phyloP scores from a whole-genome alignment of 1,140 invertebrate genomes.

The Zaprionus lachaisei region DNA sequence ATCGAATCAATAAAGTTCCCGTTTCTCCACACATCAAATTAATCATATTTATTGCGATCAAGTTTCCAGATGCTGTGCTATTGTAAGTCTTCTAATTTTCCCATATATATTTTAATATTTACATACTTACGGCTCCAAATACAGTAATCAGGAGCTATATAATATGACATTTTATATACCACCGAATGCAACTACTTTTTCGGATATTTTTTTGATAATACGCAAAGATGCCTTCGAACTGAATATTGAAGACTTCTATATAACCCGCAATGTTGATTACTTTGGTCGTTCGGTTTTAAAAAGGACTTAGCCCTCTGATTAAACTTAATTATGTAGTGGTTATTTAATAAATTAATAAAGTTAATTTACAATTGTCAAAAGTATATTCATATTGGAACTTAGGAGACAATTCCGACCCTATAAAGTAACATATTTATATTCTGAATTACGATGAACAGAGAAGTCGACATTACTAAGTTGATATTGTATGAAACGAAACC shows the following conservation, averaged over 20 bases:
- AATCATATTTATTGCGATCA: slow-evolving; percentile 53
- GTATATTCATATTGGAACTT: too few species aligned
- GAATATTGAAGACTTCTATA: slow-evolving; percentile 67
- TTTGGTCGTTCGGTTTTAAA: slow-evolving; percentile 22
- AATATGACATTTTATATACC: slow-evolving; percentile 50
- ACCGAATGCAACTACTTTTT: slow-evolving; percentile 30
- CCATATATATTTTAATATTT: not conserved
- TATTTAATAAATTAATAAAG: not conserved
- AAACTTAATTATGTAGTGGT: not conserved
- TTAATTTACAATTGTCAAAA: too few species aligned
- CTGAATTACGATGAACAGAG: too few species aligned
- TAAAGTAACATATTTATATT: too few species aligned
- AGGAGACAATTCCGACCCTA: too few species aligned
- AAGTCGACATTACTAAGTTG: too few species aligned
- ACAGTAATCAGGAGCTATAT: slow-evolving; percentile 24
- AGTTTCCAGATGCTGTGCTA: slow-evolving; percentile 55
- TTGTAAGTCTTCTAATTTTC: slow-evolving; percentile 34
- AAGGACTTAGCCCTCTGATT: not conserved
- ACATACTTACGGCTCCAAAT: not conserved
- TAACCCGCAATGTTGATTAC: slow-evolving; percentile 53
- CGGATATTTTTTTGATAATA: slow-evolving; percentile 45
- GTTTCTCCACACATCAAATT: slow-evolving; percentile 60
- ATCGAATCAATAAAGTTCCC: slow-evolving; percentile 65
- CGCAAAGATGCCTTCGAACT: slow-evolving; percentile 62
- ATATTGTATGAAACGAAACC: too few species aligned